Percentiles rank a stretch among this genome's conserved stretches.
Conservation (phyloP, 2,113 vertebrate genomes). For the Ptilorrhoa leucosticta region DNA sequence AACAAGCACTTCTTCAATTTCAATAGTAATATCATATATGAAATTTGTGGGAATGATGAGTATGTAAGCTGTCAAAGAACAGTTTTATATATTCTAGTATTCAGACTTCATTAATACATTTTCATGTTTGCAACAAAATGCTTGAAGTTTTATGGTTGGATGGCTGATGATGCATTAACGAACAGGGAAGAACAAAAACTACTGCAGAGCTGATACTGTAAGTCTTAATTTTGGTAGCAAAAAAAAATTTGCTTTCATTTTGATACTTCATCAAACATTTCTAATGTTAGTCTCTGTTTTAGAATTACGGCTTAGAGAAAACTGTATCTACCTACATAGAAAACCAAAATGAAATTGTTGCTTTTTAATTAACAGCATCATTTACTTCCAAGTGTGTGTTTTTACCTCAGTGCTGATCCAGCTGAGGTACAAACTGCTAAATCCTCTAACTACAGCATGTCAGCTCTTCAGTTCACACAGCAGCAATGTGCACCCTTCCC, state of each 20-base stretch:
- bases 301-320: neutral
- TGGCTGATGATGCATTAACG: neutral
- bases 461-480: neutral
- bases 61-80: neutral
- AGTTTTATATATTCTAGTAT: neutral
- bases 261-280: neutral
- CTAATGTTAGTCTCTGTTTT: neutral
- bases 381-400: neutral
- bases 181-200: neutral
- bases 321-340: neutral
- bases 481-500: neutral
- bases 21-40: neutral
- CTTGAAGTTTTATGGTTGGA: neutral
- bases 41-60: neutral
- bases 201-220: rapidly evolving
- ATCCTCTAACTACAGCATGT: neutral
- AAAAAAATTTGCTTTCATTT: neutral
- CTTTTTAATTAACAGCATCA: neutral
- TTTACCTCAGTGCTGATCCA: neutral
- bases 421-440: neutral
- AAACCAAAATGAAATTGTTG: neutral
- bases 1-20: neutral
- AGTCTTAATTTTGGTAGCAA: neutral
- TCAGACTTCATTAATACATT: neutral
- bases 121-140: rapidly evolving